Evolutionary conservation across 2,797 vertebrate genomes (phyloP), one percentile per base, ranked within the genome.

Genomic region (Cygnus olor): DNA sequence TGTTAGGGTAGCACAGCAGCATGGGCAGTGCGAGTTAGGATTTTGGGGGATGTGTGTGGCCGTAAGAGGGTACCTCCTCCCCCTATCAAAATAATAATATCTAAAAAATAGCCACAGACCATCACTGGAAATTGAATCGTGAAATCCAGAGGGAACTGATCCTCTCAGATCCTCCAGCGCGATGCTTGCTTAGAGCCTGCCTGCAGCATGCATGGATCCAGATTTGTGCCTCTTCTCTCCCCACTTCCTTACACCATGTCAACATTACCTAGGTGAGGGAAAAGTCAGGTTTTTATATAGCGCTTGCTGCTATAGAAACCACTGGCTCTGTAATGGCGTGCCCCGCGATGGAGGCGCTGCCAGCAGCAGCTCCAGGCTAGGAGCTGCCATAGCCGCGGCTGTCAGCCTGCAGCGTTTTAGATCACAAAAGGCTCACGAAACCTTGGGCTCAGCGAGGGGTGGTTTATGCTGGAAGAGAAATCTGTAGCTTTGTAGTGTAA

Each of bases 281-380:
- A 84, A 70, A 85, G 71, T 73, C 73, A 57, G 30, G 73, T 84
- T 73, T 92, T 88, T 49, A 45, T 70, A 12, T n/a, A 44, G 56
- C 7, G 5, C 80, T 90, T 0, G 22, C 89, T 96, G 95, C 95
- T 88, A 88, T 91, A 88, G 94, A 94, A 95, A 94, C 85, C 68
- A 68, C 6, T 11, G 58, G 36, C 69, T 81, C 42, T 5, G 27
- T 53, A 53, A 17, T 27, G 66, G 6, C 0, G 0, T 64, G 84
- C 69, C 78, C 14, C 24, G 80, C 64, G 73, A 7, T 7, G 58
- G 66, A 93, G 92, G 82, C 77, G 65, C 63, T 66, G 85, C 60
- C 4, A 0, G 53, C 76, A 51, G 11, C 74, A 74, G 76, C 84
- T 85, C 72, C 1, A 0, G 1, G 7, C 32, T n/a, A 17, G 34